phyloP scores from a whole-genome alignment of 2,888 invertebrate genomes.

The Acanthoscelides obtectus region DNA sequence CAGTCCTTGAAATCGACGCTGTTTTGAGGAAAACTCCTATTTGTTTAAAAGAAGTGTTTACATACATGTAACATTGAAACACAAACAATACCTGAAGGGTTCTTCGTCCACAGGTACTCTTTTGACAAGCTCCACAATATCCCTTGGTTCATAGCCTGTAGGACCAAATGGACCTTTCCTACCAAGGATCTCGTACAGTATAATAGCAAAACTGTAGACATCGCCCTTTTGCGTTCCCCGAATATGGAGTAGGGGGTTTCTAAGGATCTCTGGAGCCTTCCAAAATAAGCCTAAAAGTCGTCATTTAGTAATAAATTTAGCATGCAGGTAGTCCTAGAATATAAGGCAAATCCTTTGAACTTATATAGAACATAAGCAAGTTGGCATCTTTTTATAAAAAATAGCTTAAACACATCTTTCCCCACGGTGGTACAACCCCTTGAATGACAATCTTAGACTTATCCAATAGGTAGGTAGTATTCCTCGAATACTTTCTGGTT shows the following conservation, averaged over 20 bases:
- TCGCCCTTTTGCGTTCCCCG: constrained; percentile 86
- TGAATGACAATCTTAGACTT: too few species aligned
- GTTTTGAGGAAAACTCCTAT: too few species aligned
- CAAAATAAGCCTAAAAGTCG: constrained; percentile 63
- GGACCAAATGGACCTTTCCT: constrained; percentile 86
- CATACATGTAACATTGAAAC: too few species aligned
- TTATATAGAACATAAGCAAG: neutral
- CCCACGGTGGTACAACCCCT: too few species aligned
- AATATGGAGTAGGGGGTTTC: constrained; percentile 63
- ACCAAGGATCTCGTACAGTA: constrained; percentile 89
- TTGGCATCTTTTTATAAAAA: too few species aligned
- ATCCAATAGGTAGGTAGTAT: too few species aligned
- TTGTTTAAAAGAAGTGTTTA: too few species aligned
- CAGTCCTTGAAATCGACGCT: too few species aligned
- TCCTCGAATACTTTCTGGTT: too few species aligned
- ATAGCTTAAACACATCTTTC: too few species aligned
- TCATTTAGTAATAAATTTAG: neutral
- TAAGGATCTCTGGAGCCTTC: constrained; percentile 91
- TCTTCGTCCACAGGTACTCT: constrained; percentile 62
- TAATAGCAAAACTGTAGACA: constrained; percentile 94
- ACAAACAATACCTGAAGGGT: constrained; percentile 55
- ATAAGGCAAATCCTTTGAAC: neutral
- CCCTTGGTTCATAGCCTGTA: constrained; percentile 77
- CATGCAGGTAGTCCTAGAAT: neutral
- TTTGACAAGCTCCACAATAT: constrained; percentile 82